Percentiles rank a stretch among this genome's conserved stretches.
Conservation (phyloP, 2,113 vertebrate species). For the Corythaeola cristata region DNA sequence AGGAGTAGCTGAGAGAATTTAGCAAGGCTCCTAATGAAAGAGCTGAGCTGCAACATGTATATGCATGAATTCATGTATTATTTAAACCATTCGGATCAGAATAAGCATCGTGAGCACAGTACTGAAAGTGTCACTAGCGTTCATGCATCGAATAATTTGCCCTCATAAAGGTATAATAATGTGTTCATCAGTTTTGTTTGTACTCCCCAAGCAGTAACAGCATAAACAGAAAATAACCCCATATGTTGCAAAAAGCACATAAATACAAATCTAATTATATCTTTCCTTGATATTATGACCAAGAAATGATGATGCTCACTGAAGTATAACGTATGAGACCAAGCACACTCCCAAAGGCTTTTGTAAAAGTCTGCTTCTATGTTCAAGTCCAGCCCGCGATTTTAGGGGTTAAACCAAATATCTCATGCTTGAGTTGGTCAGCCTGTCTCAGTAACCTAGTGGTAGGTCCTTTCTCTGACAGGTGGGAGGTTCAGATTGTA, state of each 20-base stretch:
- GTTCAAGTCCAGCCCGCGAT: neutral
- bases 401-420: neutral
- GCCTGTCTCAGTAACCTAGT: neutral
- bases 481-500: neutral
- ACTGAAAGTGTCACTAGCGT: constrained; percentile 37
- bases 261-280: constrained; percentile 73
- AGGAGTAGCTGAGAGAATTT: constrained; percentile 33
- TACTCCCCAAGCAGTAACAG: constrained; percentile 57
- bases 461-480: neutral
- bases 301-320: constrained; percentile 48
- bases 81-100: constrained; percentile 68
- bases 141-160: constrained; percentile 48
- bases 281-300: constrained; percentile 54
- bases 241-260: constrained; percentile 40
- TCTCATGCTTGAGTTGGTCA: neutral
- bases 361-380: neutral
- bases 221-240: constrained; percentile 65
- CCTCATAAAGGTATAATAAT: constrained; percentile 58
- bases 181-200: constrained; percentile 56
- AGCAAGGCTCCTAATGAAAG: constrained; percentile 41
- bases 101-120: constrained; percentile 53
- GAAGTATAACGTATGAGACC: constrained; percentile 35
- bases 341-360: neutral
- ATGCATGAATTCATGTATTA: constrained; percentile 68
- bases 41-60: constrained; percentile 58